A percentile compares a stretch with the other conserved stretches of the same genome.
Evolutionary conservation across 2,113 vertebrate species (phyloP).

Genomic region (Furnarius figulus): DNA sequence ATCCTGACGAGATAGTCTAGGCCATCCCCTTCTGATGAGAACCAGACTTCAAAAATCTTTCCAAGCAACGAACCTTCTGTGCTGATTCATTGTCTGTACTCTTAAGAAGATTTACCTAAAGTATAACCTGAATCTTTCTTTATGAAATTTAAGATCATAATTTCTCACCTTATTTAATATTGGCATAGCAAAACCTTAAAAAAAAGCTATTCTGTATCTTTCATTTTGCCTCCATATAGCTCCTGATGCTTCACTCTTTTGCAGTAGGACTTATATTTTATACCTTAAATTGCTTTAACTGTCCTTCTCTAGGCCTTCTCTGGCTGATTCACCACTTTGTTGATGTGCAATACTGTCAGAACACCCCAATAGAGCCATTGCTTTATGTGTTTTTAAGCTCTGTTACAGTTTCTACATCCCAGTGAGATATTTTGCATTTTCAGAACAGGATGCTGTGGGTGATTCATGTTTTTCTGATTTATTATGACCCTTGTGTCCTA

Average conservation of each 20-base stretch:
- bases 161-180: neutral
- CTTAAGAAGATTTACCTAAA: neutral
- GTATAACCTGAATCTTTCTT: neutral
- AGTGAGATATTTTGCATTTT: neutral
- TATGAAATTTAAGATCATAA: neutral
- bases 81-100: neutral
- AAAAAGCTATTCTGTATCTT: neutral
- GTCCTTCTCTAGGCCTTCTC: neutral
- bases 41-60: neutral
- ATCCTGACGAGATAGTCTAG: neutral
- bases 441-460: neutral
- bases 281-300: neutral
- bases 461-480: constrained; percentile 5
- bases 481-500: neutral
- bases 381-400: neutral
- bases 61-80: neutral
- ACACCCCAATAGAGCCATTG: neutral
- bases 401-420: neutral
- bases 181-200: neutral
- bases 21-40: neutral
- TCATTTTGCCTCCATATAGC: neutral
- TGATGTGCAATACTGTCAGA: neutral
- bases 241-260: neutral
- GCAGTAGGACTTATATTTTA: neutral
- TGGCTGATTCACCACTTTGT: neutral